Base-by-base conservation (phyloP, 2,113 vertebrate genomes). In the Saguinus imperator region DNA sequence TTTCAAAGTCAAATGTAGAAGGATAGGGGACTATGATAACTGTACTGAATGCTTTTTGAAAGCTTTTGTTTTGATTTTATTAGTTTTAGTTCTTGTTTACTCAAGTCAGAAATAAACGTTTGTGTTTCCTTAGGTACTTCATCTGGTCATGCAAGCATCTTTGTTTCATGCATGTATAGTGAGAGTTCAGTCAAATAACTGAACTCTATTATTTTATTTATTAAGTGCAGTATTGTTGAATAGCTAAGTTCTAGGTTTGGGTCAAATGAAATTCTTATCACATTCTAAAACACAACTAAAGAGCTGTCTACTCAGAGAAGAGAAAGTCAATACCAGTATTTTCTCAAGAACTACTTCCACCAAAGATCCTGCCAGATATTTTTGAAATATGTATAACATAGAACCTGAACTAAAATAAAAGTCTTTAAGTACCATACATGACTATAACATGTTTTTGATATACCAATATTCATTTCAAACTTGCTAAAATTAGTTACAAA, bases 271-370 rank as follows among this genome's bases (percentile, higher is more conserved):
- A 66, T 66, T 91, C 75, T 92, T 80, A 79, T 70, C 50, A 80
- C 6, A 52, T 83, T 75, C 43, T 66, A 87, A 95, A 90, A 89
- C 8, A 83, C 9, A 83, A 75, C 29, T 68, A 43, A 76, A 84
- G 84, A 81, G 18, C 57, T 73, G 79, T 52, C 43, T 58, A n/a
- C 79, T 73, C 55, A 83, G 21, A 90, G 45, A 91, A 68, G 12
- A 66, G 55, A 93, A 93, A 70, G 4, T 70, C 57, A 80, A 72
- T 43, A 68, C 3, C n/a, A 43, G 1, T 61, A 73, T 85, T 79
- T 88, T 96, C 84, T 94, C 70, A 66, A n/a, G 61, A 85, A 68
- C 14, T 48, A 18, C 96, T 96, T 82, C 45, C 86, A 86, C 12
- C 10, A 20, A 45, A 94, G 61, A 87, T n/a, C 8, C 7, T 92